phyloP scores from a whole-genome alignment of 2,797 vertebrate genomes.

The Fundulus diaphanus region DNA sequence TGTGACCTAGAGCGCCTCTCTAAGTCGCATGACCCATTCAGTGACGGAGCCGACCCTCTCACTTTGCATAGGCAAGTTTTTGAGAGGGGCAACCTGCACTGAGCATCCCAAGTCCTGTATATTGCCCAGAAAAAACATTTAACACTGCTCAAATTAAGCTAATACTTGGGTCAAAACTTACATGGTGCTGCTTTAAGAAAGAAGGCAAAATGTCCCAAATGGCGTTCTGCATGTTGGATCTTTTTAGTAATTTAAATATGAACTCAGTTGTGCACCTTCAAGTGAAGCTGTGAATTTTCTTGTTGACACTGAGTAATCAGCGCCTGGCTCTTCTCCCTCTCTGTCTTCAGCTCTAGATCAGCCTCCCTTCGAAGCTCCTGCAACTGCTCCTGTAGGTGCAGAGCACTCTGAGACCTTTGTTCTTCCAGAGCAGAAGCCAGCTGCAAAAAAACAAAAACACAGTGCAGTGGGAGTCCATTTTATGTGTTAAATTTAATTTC shows the following conservation, averaged over 20 bases:
- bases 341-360: slow-evolving; percentile 75
- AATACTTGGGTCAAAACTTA: too few relatives aligned
- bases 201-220: not conserved
- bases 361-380: slow-evolving; percentile 76
- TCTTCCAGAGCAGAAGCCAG: slow-evolving; percentile 73
- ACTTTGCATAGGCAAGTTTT: too few relatives aligned
- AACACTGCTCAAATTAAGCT: too few relatives aligned
- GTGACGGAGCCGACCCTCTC: too few relatives aligned
- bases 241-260: not conserved
- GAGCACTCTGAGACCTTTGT: slow-evolving; percentile 70
- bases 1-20: too few relatives aligned
- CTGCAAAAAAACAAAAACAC: slow-evolving; percentile 57
- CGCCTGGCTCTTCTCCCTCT: slow-evolving; percentile 82
- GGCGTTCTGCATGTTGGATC: not conserved
- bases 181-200: too few relatives aligned
- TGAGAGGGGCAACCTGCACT: too few relatives aligned
- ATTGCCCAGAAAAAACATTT: too few relatives aligned
- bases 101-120: too few relatives aligned
- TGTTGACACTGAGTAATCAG: slow-evolving; percentile 76
- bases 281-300: slow-evolving; percentile 76
- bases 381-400: slow-evolving; percentile 71
- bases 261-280: slow-evolving; percentile 75
- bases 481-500: not conserved
- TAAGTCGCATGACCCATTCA: too few relatives aligned
- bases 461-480: not conserved